phyloP scores from a whole-genome alignment of 2,113 vertebrate species.

The Corynorhinus townsendii region DNA sequence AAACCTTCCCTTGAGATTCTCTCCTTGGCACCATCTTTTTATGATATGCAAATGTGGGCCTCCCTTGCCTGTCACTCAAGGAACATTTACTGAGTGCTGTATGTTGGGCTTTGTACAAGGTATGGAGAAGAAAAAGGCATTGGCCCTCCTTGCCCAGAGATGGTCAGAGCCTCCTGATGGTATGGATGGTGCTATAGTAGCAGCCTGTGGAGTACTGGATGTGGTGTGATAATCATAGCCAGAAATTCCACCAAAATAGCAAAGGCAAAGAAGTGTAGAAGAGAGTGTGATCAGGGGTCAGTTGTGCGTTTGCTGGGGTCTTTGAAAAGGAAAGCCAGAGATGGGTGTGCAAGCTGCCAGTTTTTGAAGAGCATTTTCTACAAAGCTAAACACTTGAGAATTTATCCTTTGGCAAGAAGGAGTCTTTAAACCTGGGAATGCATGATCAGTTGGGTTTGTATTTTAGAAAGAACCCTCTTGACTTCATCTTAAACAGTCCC shows the following conservation, averaged over 20 bases:
- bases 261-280: not conserved
- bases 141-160: not conserved
- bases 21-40: not conserved
- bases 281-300: not conserved
- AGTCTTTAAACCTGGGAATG: not conserved
- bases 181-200: not conserved
- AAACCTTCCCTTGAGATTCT: not conserved
- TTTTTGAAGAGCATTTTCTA: not conserved
- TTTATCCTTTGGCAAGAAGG: not conserved
- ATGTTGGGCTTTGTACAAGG: not conserved
- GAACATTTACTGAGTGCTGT: not conserved
- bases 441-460: not conserved
- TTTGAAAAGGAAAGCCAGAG: slow-evolving; percentile 14
- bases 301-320: not conserved
- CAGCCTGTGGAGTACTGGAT: not conserved
- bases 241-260: not conserved
- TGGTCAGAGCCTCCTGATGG: not conserved
- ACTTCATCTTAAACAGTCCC: not conserved
- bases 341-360: not conserved
- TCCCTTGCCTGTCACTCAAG: not conserved
- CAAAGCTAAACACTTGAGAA: not conserved
- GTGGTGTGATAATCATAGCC: not conserved
- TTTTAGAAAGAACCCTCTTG: not conserved
- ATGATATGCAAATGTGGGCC: not conserved
- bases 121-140: not conserved